Conservation (phyloP, 2,888 invertebrate genomes). For the Drosophila histrio region DNA sequence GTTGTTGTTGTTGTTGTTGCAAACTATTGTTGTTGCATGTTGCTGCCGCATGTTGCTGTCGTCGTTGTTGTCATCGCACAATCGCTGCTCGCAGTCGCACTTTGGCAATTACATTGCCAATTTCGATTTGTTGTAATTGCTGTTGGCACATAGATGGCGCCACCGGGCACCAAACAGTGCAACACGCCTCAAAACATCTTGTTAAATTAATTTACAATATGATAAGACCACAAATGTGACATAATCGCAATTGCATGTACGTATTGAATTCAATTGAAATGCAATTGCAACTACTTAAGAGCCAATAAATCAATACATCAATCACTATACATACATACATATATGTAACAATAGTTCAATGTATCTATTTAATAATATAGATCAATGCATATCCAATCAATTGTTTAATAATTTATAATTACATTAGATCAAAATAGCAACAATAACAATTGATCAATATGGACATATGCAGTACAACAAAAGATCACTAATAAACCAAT, state of each 20-base stretch:
- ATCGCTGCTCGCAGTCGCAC: constrained; percentile 69
- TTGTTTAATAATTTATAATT: neutral
- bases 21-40: too few relatives aligned
- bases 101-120: constrained; percentile 77
- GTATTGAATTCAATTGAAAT: constrained; percentile 9
- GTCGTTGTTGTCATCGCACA: constrained; percentile 49
- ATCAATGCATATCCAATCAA: neutral
- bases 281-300: constrained; percentile 1
- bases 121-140: constrained; percentile 76
- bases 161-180: constrained; percentile 36
- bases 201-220: constrained; percentile 75
- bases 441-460: neutral
- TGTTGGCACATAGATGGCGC: constrained; percentile 75
- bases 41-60: constrained; percentile 33
- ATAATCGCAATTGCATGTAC: constrained; percentile 35
- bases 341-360: neutral
- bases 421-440: neutral
- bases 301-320: neutral
- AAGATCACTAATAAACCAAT: neutral
- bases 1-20: constrained; percentile 16
- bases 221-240: constrained; percentile 41
- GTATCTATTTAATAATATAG: neutral
- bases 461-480: too few relatives aligned
- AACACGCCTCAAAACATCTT: constrained; percentile 62
- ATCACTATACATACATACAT: too few relatives aligned